Conservation (phyloP, 2,888 invertebrate species). For the Frankliniella fusca region DNA sequence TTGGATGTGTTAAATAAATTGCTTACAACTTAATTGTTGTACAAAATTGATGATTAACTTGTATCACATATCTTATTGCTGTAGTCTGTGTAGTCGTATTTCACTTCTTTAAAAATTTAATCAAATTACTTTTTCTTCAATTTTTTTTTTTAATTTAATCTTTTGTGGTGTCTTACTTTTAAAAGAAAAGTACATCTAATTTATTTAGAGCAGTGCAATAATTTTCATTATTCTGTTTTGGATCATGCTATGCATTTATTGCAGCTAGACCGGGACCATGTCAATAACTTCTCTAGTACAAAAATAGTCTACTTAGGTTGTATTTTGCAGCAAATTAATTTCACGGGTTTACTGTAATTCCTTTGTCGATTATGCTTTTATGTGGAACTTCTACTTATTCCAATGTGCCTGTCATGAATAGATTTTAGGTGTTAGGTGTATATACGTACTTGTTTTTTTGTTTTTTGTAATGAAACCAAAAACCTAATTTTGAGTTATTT, state of each 20-base stretch:
- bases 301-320: slow-evolving; percentile 13
- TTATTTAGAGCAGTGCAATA: background rate
- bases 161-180: background rate
- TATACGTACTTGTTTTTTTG: no score
- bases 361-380: background rate
- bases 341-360: background rate
- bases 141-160: background rate
- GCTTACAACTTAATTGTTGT: no score
- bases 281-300: background rate
- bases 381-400: background rate
- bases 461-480: no score
- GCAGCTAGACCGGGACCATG: slow-evolving; percentile 1
- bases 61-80: no score
- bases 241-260: background rate
- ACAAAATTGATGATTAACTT: no score
- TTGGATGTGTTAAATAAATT: no score
- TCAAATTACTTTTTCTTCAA: background rate
- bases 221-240: background rate
- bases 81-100: background rate
- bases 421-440: background rate
- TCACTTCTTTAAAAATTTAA: background rate
- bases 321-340: background rate
- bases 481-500: no score
- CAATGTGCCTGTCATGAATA: background rate
- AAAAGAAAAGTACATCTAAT: background rate